These are phyloP conservation scores for Xenotilapia longispinis DNA, from an alignment of 2,113 vertebrate species.

Conservation along the genomic window DNA sequence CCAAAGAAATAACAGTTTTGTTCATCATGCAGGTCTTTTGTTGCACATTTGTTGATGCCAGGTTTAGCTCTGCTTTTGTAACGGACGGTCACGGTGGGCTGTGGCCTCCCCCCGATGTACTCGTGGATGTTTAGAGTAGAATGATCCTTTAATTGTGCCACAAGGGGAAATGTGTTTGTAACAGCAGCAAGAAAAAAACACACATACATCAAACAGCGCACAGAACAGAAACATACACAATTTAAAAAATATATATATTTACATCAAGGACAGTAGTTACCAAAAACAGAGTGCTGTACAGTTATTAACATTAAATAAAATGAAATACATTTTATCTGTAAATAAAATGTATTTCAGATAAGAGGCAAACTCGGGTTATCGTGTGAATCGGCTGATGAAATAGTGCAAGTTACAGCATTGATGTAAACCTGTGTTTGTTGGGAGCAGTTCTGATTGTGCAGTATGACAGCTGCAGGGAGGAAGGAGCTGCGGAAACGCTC, in stretches of 20 bases:
- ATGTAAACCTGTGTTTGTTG: not conserved
- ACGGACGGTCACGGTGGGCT: not conserved
- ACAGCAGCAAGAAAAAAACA: not conserved
- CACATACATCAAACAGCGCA: not conserved
- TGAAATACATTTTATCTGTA: not conserved
- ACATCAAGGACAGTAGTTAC: not conserved
- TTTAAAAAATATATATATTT: not conserved
- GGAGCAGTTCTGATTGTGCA: not conserved
- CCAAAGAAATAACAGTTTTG: not conserved
- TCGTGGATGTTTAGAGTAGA: not conserved
- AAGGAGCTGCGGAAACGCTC: not conserved
- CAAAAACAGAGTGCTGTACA: not conserved
- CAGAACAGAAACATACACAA: not conserved
- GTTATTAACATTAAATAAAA: not conserved
- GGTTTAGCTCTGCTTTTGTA: accelerated
- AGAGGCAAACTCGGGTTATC: accelerated
- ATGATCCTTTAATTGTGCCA: not conserved
- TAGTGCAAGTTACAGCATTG: not conserved
- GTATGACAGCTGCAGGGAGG: not conserved
- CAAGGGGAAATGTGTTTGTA: not conserved
- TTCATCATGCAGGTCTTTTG: not conserved
- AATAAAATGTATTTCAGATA: not conserved
- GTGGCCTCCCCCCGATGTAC: not conserved
- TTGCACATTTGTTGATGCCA: not conserved
- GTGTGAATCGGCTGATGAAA: not conserved